phyloP scores from a whole-genome alignment of 2,888 invertebrate species.

The Empis livida region DNA sequence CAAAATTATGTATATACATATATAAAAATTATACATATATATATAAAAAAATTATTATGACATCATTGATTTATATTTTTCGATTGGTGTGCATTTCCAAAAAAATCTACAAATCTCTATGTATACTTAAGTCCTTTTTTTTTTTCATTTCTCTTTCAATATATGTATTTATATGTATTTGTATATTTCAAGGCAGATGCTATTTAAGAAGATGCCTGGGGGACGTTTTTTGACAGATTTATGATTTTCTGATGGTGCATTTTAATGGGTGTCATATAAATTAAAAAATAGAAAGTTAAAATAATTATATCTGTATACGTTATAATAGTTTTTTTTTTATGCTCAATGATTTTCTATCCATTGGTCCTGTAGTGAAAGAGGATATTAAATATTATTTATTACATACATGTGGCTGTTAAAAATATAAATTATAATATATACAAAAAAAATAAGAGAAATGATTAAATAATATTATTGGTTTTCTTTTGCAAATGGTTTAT shows the following conservation, averaged over 20 bases:
- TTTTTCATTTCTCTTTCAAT: no score
- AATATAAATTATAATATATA: not conserved
- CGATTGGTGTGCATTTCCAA: no score
- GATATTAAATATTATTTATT: not conserved
- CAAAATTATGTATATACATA: no score
- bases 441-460: not conserved
- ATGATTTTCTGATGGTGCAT: slow-evolving; percentile 2
- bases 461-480: no score
- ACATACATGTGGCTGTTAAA: not conserved
- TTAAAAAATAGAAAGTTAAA: not conserved
- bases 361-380: not conserved
- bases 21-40: no score
- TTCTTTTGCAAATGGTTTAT: no score
- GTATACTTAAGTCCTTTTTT: no score
- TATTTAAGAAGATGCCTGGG: not conserved
- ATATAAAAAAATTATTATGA: no score
- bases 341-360: not conserved
- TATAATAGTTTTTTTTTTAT: not conserved
- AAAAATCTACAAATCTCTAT: no score
- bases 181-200: no score
- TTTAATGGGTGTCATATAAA: slow-evolving; percentile 1
- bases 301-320: not conserved
- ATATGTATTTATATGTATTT: no score
- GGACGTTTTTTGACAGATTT: slow-evolving; percentile 2
- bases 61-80: no score